These are phyloP conservation scores for Seriola dumerili DNA, from an alignment of 2,113 vertebrate genomes.

Conservation along the genomic window DNA sequence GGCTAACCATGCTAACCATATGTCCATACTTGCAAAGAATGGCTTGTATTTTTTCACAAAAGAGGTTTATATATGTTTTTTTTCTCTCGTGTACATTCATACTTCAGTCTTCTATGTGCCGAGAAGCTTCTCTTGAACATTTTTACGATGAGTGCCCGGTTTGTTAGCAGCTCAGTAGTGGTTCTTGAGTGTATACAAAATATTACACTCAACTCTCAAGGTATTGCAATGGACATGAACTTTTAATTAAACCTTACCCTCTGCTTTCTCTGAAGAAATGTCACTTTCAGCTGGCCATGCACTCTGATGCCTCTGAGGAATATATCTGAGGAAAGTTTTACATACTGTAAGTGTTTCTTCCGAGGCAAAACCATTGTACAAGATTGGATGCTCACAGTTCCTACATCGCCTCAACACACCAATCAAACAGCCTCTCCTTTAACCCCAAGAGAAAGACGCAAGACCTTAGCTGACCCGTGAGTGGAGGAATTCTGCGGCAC, in stretches of 20 bases:
- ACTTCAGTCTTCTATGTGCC: background rate
- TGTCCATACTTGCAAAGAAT: background rate
- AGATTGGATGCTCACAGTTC: background rate
- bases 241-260: constrained; percentile 4
- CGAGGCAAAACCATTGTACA: background rate
- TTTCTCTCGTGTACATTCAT: background rate
- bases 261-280: background rate
- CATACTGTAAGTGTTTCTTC: background rate
- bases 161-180: background rate
- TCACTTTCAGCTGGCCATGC: background rate
- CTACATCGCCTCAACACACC: background rate
- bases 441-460: constrained; percentile 85
- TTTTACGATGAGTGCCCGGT: background rate
- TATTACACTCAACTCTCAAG: constrained; percentile 14
- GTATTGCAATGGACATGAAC: constrained; percentile 1
- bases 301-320: constrained; percentile 17
- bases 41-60: background rate
- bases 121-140: background rate
- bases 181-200: background rate
- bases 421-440: constrained; percentile 88
- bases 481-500: constrained; percentile 48
- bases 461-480: constrained; percentile 83
- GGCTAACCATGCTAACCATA: background rate
- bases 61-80: background rate
- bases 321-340: constrained; percentile 14